Base-by-base conservation (phyloP, 2,113 vertebrate genomes). In the Serilophus lunatus region DNA sequence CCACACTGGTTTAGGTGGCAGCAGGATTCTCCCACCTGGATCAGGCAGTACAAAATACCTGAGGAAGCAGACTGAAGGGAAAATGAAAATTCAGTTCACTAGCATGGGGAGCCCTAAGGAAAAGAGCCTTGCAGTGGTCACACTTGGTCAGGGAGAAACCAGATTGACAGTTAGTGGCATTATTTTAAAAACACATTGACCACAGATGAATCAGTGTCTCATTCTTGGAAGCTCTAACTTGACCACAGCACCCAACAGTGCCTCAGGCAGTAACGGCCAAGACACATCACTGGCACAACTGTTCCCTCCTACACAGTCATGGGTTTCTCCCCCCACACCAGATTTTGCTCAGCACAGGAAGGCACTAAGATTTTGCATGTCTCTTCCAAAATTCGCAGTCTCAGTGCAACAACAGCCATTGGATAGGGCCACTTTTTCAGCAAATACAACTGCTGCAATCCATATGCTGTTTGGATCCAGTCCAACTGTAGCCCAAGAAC, bases 181-280 rank as follows among this genome's bases (percentile, higher is more conserved):
- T 20, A 40, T 36, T 94, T 76, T 57, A 79, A 92, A 92, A 95
- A 89, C 69, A 75, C 69, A 91, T 0, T 65, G 81, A 96, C 94
- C 95, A 92, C 86, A 91, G 86, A 89, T 89, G 92, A 95, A 87
- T 92, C 83, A 81, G 75, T 45, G 40, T n/a, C 59, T 91, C 77
- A 49, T 35, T 89, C 81, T 10, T 91, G 84, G 75, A 65, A 80
- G 84, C 54, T 31, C 50, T 77, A 33, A 85, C n/a, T 61, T 3
- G 0, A 91, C 89, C 86, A 0, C 92, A 88, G 82, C 1, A 82
- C 10, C 90, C 93, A 86, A 33, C 79, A 54, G 50, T 7, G 85
- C 82, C 90, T 88, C 60, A 38, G 70, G 90, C 56, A 86, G 25
- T 33, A 83, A 88, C 1, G 0, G 88, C 82, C 82, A 70, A 75